Evolutionary conservation across 2,797 vertebrate species (phyloP), one percentile per base, ranked within the genome.

Genomic region (Mycteria americana): DNA sequence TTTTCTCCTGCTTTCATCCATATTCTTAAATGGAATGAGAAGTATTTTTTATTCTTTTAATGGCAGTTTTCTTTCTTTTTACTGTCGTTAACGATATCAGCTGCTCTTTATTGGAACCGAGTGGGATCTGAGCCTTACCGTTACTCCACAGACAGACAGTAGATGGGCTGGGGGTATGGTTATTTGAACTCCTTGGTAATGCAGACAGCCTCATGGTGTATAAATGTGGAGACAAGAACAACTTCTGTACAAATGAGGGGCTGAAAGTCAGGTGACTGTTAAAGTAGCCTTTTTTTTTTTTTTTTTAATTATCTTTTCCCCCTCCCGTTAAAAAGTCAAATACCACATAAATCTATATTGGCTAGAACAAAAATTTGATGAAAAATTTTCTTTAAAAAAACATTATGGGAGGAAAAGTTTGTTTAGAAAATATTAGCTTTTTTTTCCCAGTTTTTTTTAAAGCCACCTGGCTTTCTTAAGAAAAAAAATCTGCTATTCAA

Each of bases 221-320:
- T 96, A 94, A 87, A 89, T 72, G 81, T 95, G 80, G 93, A 96
- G 96, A 97, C 50, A 93, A 97, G 85, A 98, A 98, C 92, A 89
- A 97, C 93, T 93, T 93, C 65, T 97, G 89, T 98, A 97, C 98
- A 98, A 98, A 99, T 98, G 98, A 98, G 98, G 98, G 98, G 98
- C 99, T 99, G 99, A 99, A 99, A 99, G 98, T 99, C 98, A 98
- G 98, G 98, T 98, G 98, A 97, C 98, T 98, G 97, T 98, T 97
- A 93, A 84, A 97, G 96, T 97, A 97, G 95, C 92, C 93, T 93
- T 96, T 81, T 64, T 51, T 57, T 57, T 54, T 50, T 18, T 67
- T 51, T 30, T 11, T 28, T 45, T 27, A 76, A 89, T 95, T 65
- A 50, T 46, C 51, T 77, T 93, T 95, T 95, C 69, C 77, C 86